Base-by-base conservation (phyloP, 2,888 invertebrate genomes). In the Ypsolopha sequella region DNA sequence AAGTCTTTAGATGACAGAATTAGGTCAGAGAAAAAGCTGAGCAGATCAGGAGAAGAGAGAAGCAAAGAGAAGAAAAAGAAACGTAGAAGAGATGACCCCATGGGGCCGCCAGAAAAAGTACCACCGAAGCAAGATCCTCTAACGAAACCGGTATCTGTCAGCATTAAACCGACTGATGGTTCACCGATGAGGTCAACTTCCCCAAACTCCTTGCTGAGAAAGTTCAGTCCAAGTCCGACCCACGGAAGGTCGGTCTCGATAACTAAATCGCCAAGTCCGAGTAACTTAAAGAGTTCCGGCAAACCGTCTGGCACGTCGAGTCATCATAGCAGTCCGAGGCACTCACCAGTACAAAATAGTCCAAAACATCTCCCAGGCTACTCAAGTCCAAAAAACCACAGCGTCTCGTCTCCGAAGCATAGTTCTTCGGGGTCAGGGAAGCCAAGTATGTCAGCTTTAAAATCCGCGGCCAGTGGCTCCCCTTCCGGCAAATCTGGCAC, bases 381-480 rank as follows among this genome's bases (percentile, higher is more conserved):
- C 55, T 91, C 92, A 52, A 93, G 92, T 73, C 93, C 92, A 60
- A 94, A 93, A 80, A 92, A 91, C 66, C 94, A 93, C 68, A 92
- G 92, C 49, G 91, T 92, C 13, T 91, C 92, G 10, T 94, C 94
- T 11, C 95, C 95, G 14, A 95, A 95, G 70, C 94, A 94, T 61
- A 88, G 89, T 60, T 90, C 91, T 33, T 89, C 91, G 0, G 88
- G 91, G 52, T 92, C 94, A 1, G 95, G 95, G 0, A 96, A 96
- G 67, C 95, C 95, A 0, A 95, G 95, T 65, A 95, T 96, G 94
- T 94, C 95, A 0, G 91, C 95, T 0, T 75, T 95, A 24, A 95
- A 95, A 69, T 95, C 93, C 39, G 94, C 95, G 1, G 88, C 91
- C 1, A 90, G 91, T 64, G 82, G 86, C 7, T 92, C 92, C 1